phyloP scores from a whole-genome alignment of 2,888 invertebrate genomes.

The Xylota sylvarum region DNA sequence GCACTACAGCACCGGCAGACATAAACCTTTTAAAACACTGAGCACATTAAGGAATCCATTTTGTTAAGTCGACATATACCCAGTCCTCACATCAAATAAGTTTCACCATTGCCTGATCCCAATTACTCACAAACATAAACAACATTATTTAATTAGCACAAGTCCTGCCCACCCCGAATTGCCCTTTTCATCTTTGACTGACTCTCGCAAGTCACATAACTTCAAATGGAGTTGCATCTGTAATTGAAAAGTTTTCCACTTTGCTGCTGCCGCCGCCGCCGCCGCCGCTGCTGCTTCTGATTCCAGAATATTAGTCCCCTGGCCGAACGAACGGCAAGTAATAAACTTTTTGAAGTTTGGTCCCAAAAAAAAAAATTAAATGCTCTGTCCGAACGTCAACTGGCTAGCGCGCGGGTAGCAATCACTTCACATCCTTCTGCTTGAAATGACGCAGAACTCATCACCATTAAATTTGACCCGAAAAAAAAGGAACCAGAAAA shows the following conservation, averaged over 20 bases:
- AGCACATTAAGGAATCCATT: slow-evolving; percentile 48
- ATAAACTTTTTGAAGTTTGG: slow-evolving; percentile 67
- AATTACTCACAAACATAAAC: slow-evolving; percentile 72
- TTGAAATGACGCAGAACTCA: slow-evolving; percentile 73
- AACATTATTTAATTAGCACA: slow-evolving; percentile 73
- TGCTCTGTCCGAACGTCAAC: slow-evolving; percentile 31
- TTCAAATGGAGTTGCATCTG: slow-evolving; percentile 75
- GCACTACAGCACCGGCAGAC: not conserved
- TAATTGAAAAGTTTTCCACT: slow-evolving; percentile 76
- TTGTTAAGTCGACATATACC: slow-evolving; percentile 7
- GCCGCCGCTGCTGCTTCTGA: too few relatives aligned
- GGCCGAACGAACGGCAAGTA: slow-evolving; percentile 45
- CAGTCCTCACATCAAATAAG: slow-evolving; percentile 44
- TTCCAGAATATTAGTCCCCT: slow-evolving; percentile 45
- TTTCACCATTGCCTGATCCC: slow-evolving; percentile 60
- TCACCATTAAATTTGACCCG: slow-evolving; percentile 73
- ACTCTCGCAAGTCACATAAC: slow-evolving; percentile 71
- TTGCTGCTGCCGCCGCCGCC: slow-evolving; percentile 16
- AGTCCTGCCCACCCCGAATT: slow-evolving; percentile 56
- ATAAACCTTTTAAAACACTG: slow-evolving; percentile 1
- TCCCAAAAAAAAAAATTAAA: slow-evolving; percentile 35
- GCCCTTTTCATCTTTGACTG: slow-evolving; percentile 59
- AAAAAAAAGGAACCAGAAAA: slow-evolving; percentile 15
- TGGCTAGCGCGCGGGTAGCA: slow-evolving; percentile 35
- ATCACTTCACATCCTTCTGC: slow-evolving; percentile 65